Base-by-base conservation (phyloP, 2,113 vertebrate genomes). In the Leptobrachium ailaonicum region DNA sequence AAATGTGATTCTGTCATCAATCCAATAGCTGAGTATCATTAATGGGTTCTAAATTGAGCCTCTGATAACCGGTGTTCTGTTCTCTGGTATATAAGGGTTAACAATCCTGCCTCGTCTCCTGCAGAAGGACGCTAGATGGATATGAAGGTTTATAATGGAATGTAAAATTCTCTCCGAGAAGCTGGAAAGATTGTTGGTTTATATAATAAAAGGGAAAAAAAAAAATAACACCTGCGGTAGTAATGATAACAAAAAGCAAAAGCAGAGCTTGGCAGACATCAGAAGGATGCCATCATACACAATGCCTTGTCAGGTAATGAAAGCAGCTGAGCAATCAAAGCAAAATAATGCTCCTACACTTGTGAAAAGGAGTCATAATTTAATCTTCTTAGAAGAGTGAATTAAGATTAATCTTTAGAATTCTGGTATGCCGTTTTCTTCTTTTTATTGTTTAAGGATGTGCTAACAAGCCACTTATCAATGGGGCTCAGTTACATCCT, bases 391-490 rank as follows among this genome's bases (percentile, higher is more conserved):
- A 45, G 54, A 58, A 43, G 54, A 74, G 41, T 47, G 53, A 14
- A 45, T 73, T 60, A n/a, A 47, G 50, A 68, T 68, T 45, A 41
- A 80, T 62, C 63, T 67, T 47, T 50, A 47, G 53, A 77, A 62
- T 60, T 71, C 6, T 42, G 68, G 75, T 58, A 8, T 41, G 45
- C n/a, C 14, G 11, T 80, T 5, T 68, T 11, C 78, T 45, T 56
- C 7, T 47, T 14, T 73, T 68, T 7, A 60, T 80, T 80, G 63
- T 80, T 66, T 73, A 5, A 58, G 71, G 53, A 67, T 47, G 42
- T 58, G 54, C 62, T 54, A 67, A 73, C 41, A 74, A 68, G 43
- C n/a, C 50, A 62, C 71, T 80, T 73, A 74, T 74, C 45, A 43
- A 45, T 9, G 32, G 42, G 10, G 47, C 14, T 67, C 53, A 2